These are phyloP conservation scores for Colostygia pectinataria DNA, from an alignment of 2,888 invertebrate species.

Conservation along the genomic window DNA sequence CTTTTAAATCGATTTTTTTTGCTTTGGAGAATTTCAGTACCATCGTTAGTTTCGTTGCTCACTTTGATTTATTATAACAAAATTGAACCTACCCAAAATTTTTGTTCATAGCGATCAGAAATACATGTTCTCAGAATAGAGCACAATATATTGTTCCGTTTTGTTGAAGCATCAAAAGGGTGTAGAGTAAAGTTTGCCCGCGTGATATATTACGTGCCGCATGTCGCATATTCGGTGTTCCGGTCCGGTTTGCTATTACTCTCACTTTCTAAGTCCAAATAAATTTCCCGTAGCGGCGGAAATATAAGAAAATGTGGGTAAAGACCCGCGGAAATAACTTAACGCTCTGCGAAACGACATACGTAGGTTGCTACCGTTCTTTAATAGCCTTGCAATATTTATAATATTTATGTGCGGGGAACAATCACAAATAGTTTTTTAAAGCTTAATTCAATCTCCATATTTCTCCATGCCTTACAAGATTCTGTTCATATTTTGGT, in stretches of 20 bases:
- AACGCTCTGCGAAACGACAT: slow-evolving; percentile 38
- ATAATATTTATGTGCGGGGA: slow-evolving; percentile 25
- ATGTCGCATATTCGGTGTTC: slow-evolving; percentile 57
- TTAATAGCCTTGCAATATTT: slow-evolving; percentile 26
- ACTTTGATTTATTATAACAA: no score
- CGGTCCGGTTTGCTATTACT: slow-evolving; percentile 57
- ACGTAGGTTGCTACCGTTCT: slow-evolving; percentile 29
- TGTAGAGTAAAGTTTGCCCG: slow-evolving; percentile 55
- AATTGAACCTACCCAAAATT: no score
- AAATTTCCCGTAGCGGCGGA: slow-evolving; percentile 56
- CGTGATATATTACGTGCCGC: slow-evolving; percentile 62
- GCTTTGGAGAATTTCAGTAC: no score
- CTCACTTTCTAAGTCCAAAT: slow-evolving; percentile 57
- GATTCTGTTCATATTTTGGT: no score
- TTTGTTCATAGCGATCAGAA: no score
- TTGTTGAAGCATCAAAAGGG: slow-evolving; percentile 35
- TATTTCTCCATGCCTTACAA: no score
- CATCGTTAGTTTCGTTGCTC: no score
- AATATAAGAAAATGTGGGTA: slow-evolving; percentile 58
- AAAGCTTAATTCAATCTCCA: not conserved
- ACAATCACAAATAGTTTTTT: slow-evolving; percentile 2
- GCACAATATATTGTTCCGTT: not conserved
- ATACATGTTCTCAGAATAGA: no score
- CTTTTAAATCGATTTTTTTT: no score
- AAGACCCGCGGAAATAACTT: slow-evolving; percentile 45